A percentile compares a stretch with the other conserved stretches of the same genome.
Evolutionary conservation across 1,140 invertebrate species (phyloP).

Genomic region (Pseudachorutes palmiensis): DNA sequence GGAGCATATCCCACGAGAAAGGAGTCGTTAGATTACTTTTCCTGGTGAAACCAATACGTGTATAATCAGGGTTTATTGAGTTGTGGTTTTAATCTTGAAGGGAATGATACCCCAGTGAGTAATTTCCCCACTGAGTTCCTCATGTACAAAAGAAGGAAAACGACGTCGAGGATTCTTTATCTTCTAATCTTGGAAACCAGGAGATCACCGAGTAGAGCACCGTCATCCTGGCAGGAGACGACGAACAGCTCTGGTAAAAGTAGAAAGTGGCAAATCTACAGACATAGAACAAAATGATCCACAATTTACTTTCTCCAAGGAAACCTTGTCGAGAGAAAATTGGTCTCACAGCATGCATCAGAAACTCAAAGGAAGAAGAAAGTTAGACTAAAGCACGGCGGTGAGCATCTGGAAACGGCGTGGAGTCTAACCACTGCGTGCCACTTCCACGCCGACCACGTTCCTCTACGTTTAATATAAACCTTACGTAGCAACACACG

Average conservation of each 20-base stretch:
- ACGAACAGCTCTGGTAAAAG: background rate
- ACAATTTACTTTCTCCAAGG: constrained; percentile 4
- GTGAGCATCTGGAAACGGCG: too few relatives aligned
- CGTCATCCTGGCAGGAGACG: too few relatives aligned
- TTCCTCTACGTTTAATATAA: too few relatives aligned
- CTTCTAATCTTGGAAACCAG: background rate
- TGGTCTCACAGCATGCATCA: constrained; percentile 1
- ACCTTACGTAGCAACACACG: too few relatives aligned
- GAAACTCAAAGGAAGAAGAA: background rate
- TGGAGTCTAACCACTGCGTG: too few relatives aligned
- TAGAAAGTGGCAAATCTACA: too few relatives aligned
- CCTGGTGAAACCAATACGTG: constrained; percentile 31
- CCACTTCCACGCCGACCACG: too few relatives aligned
- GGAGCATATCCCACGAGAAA: too few relatives aligned
- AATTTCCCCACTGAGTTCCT: constrained; percentile 28
- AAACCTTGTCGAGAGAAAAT: background rate
- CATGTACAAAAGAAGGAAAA: too few relatives aligned
- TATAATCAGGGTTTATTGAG: constrained; percentile 38
- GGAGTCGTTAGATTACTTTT: too few relatives aligned
- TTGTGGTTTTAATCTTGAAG: constrained; percentile 39
- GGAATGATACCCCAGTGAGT: constrained; percentile 34
- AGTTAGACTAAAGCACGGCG: too few relatives aligned
- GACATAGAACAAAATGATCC: constrained; percentile 6
- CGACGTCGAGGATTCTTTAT: background rate
- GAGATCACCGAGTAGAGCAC: too few relatives aligned